Base-by-base conservation (phyloP, 2,113 vertebrate genomes). In the Esox niger region DNA sequence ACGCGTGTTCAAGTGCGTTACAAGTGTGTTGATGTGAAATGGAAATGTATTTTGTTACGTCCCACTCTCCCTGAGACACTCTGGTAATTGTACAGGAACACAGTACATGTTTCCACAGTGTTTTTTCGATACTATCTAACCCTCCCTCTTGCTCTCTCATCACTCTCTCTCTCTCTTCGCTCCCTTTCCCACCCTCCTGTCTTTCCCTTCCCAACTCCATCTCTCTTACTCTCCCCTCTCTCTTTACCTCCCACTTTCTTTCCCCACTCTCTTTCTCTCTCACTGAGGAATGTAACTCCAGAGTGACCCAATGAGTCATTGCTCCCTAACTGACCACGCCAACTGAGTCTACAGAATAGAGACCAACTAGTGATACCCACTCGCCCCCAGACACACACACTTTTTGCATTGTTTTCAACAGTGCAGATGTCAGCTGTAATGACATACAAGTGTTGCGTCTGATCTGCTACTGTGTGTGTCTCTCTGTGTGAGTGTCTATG, bases 271-370 rank as follows among this genome's bases (percentile, higher is more conserved):
- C 63, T 27, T 32, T 46, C 38, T 33, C 32, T 32, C 52, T n/a
- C 54, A 64, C 55, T 74, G 27, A 75, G 82, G 81, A 87, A 85
- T 80, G 71, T 74, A 77, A 82, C 77, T 88, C 76, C 60, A 57
- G 66, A 21, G 66, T 82, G 80, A 90, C 87, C 87, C 76, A 52
- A 55, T 88, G 87, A 90, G 73, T 90, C 86, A 91, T 84, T 72
- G 76, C 79, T 87, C 83, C 87, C 76, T 82, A 84, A 74, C 72
- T 84, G 83, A 87, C 86, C 89, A 80, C 77, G 82, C 63, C 79
- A 80, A 57, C 38, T 23, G 62, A 58, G 65, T 74, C 65, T 71
- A 49, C 77, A 55, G 66, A 67, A 61, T 62, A 60, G 73, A 77
- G 78, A 85, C 70, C 52, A 62, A 70, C 27, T 46, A 49, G 71